Percentiles rank a stretch among this genome's conserved stretches.
These are phyloP conservation scores for Zaprionus lachaisei DNA, from an alignment of 1,140 invertebrate genomes.

Conservation along the genomic window DNA sequence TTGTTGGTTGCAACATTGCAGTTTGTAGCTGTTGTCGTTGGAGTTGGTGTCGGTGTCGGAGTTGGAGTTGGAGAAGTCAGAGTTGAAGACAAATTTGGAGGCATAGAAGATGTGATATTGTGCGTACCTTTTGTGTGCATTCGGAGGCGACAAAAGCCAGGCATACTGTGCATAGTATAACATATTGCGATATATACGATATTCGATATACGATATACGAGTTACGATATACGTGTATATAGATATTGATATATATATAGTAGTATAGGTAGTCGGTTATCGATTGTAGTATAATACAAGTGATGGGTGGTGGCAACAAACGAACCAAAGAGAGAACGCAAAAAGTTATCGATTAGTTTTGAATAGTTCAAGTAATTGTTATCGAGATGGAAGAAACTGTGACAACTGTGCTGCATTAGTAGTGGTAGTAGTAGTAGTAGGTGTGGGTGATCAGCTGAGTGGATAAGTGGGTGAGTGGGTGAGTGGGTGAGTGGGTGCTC, in stretches of 20 bases:
- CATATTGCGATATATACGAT: conserved; percentile 39
- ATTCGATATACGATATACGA: conserved; percentile 35
- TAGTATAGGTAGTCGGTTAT: conserved; percentile 53
- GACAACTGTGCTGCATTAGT: conserved; percentile 31
- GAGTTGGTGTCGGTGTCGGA: conserved; percentile 34
- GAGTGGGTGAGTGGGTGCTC: conserved; percentile 27
- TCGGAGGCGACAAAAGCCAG: conserved; percentile 98
- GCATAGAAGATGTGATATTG: conserved; percentile 83
- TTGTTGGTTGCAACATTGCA: conserved; percentile 33
- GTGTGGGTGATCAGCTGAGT: neutral
- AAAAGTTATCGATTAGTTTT: conserved; percentile 49
- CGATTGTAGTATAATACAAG: conserved; percentile 75
- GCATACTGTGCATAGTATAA: conserved; percentile 90
- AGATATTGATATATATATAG: conserved; percentile 45
- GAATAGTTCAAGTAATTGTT: conserved; percentile 15
- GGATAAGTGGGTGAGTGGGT: conserved; percentile 18
- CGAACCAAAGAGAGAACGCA: conserved; percentile 58
- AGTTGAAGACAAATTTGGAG: conserved; percentile 76
- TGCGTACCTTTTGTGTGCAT: conserved; percentile 96
- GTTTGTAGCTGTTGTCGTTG: conserved; percentile 28
- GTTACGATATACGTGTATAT: conserved; percentile 23
- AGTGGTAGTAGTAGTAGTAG: conserved; percentile 20
- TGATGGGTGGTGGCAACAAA: conserved; percentile 48
- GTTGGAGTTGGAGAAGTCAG: conserved; percentile 46
- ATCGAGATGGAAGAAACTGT: conserved; percentile 30